Evolutionary conservation across 2,797 vertebrate species (phyloP), one percentile per base, ranked within the genome.

Genomic region (Sebastes hubbsi): DNA sequence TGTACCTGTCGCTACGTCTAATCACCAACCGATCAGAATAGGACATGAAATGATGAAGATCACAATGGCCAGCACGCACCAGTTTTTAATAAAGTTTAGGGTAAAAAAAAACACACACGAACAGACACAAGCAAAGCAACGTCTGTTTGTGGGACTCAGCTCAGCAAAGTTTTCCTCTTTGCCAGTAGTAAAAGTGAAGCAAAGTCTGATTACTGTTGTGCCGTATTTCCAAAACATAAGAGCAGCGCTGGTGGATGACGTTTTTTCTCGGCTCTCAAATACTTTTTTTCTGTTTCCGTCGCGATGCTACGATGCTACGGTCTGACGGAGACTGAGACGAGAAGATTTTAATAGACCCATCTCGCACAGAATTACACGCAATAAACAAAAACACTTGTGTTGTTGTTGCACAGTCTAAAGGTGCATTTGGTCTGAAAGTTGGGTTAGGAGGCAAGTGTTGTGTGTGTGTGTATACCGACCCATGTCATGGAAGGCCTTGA

Each of bases 401-500:
- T 29, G 8, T 16, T 63, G n/a, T 49, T 25, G 46, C 13, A 61
- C 36, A 49, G 8, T 61, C n/a, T 54, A 8, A 49, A 32, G 12
- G 32, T 2, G 14, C 54, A 12, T 32, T 29, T 18, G 52, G 10
- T 14, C 6, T 64, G 16, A 49, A 58, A 3, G 8, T 3, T 25
- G 11, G 4, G 18, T 2, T 20, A 64, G 8, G 20, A 59, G 25
- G 10, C 7, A n/a, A 20, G 54, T 42, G 16, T 2, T 30, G 22
- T 20, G 42, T 30, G 9, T 18, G 0, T 30, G 9, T 20, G 0
- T 32, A 11, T n/a, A 86, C 84, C 10, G 93, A 99, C 99, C 99
- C 99, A 99, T 99, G 91, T 99, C 98, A 32, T 99, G 99, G 83
- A 99, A 99, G 72, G 98, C 97, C 95, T 98, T 99, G 66, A 99